Conservation (phyloP, 2,113 vertebrate genomes). For the Agapornis roseicollis region DNA sequence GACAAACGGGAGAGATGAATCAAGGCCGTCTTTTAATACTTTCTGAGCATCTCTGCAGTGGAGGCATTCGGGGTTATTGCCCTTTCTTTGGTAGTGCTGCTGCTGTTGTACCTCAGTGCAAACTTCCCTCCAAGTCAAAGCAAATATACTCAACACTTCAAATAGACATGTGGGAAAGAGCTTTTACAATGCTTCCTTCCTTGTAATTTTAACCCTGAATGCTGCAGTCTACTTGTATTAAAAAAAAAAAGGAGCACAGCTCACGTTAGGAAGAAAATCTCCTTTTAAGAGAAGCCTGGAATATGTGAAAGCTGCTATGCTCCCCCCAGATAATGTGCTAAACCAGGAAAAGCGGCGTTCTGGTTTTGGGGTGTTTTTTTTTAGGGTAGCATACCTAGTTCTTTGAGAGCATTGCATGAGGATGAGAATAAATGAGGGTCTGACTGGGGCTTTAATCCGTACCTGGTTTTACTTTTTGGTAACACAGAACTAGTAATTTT, state of each 20-base stretch:
- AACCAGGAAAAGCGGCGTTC: not conserved
- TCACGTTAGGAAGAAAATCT: not conserved
- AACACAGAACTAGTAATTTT: not conserved
- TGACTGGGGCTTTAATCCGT: not conserved
- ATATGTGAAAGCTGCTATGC: not conserved
- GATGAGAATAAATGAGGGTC: not conserved
- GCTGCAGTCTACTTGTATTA: not conserved
- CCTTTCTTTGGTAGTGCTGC: not conserved
- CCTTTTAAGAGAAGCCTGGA: not conserved
- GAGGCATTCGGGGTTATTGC: not conserved
- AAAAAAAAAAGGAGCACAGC: not conserved
- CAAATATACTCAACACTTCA: not conserved
- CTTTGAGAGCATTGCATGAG: not conserved
- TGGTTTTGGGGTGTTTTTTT: not conserved
- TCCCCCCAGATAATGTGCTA: not conserved
- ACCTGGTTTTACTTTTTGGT: not conserved
- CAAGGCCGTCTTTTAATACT: not conserved
- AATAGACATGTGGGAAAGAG: not conserved
- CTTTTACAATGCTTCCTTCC: not conserved
- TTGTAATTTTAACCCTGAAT: not conserved
- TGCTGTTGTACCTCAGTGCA: not conserved
- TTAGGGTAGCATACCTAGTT: not conserved
- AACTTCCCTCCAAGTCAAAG: not conserved
- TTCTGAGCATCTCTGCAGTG: not conserved
- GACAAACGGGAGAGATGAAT: not conserved